Base-by-base conservation (phyloP, 2,113 vertebrate species). In the Pluvialis apricaria region DNA sequence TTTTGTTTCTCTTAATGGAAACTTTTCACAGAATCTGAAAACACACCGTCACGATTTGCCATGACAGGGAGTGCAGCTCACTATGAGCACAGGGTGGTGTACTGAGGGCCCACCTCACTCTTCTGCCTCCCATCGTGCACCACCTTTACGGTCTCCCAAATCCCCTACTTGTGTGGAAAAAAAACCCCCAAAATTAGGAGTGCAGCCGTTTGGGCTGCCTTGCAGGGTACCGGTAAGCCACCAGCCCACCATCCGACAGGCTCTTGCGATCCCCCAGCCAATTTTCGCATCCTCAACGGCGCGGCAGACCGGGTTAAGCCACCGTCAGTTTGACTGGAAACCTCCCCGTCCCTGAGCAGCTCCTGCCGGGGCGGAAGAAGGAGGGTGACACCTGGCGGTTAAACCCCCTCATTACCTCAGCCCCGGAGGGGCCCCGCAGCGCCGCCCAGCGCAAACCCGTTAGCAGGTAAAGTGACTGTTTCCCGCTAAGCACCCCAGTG, bases 401-500 rank as follows among this genome's bases (percentile, higher is more conserved):
- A 10, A 26, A 2, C 2, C 4, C 55, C 26, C 73, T 52, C 92
- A 44, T 4, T 36, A 16, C 89, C 49, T 21, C 25, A 12, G 81
- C 21, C 22, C 47, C 1, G 62, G 38, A 2, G 14, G 7, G 52
- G 29, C 25, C 34, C 25, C 20, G 31, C 61, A 2, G 72, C 16
- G 6, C 57, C 6, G 47, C 64, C 28, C 0, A 16, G 36, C 32
- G 3, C 73, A 18, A 11, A 4, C 8, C 52, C 60, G 3, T 44
- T 2, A 5, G 0, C 60, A 10, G 9, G 4, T 6, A 18, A 21
- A 29, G 20, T 0, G 60, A 2, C 1, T 15, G 32, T 8, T 32
- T 13, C 3, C 54, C 61, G 3, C 61, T 26, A 6, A 45, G 15
- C 24, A 1, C 14, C 14, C 26, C 82, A 2, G 52, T 0, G n/a